Base-by-base conservation (phyloP, 1,140 invertebrate genomes). In the Platyscapa corneri region DNA sequence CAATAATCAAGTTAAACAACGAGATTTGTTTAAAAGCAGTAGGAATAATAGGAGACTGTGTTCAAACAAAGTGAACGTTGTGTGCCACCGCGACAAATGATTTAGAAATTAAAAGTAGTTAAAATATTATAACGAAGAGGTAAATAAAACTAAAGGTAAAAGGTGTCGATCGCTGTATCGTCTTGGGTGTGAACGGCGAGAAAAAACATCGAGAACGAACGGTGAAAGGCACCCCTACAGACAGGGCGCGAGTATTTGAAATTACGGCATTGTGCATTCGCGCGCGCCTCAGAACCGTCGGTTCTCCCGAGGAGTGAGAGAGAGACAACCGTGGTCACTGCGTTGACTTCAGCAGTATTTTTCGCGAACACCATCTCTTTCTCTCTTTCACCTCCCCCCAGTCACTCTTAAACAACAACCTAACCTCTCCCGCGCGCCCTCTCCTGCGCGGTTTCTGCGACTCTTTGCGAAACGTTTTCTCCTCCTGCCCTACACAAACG, bases 271-370 rank as follows among this genome's bases (percentile, higher is more conserved):
- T 84, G 75, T n/a, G 64, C 39, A 65, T 30, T 78, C 42, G 30
- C 39, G 75, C 56, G 75, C 75, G 20, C 64, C 34, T 32, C 82
- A 39, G 53, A 32, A 18, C 16, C 67, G 10, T 72, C 23, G 37
- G 3, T 74, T 74, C 16, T 34, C 8, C 46, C 23, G 12, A 16
- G 39, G 0, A 23, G 39, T 30, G 74, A 53, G 49, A 32, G 74
- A 67, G n/a, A 70, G 79, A 81, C 37, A 70, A 67, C 74, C 20
- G 70, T 80, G 56, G 88, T 83, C 85, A 84, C 84, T 87, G 86
- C 89, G 89, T 93, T 93, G 93, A 94, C 92, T 93, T 88, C 88
- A 88, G 92, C 92, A 91, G 94, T 94, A 94, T 94, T 93, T 93
- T 93, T 91, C 89, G 89, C 89, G 89, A n/a, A 7, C 42, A 12